These are phyloP conservation scores for Hydrotaea diabolus DNA, from an alignment of 2,888 invertebrate species.

Conservation along the genomic window DNA sequence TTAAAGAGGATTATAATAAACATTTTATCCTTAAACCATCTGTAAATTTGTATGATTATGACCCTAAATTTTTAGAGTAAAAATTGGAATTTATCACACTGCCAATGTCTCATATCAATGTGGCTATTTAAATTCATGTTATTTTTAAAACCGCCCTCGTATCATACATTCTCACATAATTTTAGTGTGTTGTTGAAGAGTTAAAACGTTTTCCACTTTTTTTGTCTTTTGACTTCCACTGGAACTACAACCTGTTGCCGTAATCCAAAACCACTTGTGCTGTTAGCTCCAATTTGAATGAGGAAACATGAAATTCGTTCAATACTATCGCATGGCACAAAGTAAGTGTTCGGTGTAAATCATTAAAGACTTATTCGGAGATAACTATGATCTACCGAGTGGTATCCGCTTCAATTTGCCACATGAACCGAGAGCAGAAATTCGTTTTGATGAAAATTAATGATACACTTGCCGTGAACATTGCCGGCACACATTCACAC, in stretches of 20 bases:
- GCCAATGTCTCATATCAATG: no score
- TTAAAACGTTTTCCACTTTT: background rate
- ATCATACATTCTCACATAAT: no score
- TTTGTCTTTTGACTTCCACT: background rate
- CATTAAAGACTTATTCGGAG: background rate
- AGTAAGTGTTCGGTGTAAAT: background rate
- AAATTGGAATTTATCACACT: no score
- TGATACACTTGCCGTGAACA: background rate
- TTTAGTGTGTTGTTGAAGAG: no score
- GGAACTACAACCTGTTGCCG: constrained; percentile 10
- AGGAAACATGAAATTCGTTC: background rate
- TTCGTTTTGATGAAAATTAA: no score
- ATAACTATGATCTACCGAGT: background rate
- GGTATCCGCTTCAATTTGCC: background rate
- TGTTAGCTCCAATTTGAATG: background rate
- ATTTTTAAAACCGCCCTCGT: no score
- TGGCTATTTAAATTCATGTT: no score
- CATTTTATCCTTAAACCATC: no score
- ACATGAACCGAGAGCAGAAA: background rate
- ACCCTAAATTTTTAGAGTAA: no score
- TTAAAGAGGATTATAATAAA: no score
- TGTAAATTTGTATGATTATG: no score
- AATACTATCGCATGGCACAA: background rate
- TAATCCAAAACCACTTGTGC: constrained; percentile 17
- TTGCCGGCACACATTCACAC: no score